Conservation (phyloP, 1,140 invertebrate genomes). For the Zaprionus capensis region DNA sequence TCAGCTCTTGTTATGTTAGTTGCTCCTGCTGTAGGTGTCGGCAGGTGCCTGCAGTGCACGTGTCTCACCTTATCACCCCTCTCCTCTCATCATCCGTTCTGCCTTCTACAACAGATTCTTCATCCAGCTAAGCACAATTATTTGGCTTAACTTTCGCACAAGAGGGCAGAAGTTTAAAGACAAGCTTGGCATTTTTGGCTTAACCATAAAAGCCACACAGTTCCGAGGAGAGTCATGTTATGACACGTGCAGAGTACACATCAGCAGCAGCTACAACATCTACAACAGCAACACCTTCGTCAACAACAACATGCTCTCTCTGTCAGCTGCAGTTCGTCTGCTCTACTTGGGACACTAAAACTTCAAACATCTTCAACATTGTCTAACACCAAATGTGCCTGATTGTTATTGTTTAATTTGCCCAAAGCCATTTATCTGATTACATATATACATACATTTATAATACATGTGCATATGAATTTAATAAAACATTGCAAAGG, state of each 20-base stretch:
- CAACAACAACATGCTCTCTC: neutral
- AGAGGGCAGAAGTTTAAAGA: constrained; percentile 24
- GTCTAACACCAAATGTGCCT: neutral
- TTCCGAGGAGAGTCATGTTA: constrained; percentile 6
- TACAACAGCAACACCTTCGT: neutral
- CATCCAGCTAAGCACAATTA: constrained; percentile 28
- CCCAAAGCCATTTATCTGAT: neutral
- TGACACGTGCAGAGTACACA: constrained; percentile 4
- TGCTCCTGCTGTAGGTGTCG: neutral
- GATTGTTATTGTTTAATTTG: constrained; percentile 4
- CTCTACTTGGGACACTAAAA: neutral
- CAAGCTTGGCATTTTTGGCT: constrained; percentile 33
- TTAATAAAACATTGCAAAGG: neutral
- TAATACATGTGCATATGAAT: neutral
- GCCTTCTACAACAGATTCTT: neutral
- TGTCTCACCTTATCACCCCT: neutral
- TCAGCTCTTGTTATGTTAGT: constrained; percentile 16
- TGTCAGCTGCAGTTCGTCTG: neutral
- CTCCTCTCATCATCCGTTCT: neutral
- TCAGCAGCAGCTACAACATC: neutral
- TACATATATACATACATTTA: neutral
- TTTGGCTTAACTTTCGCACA: constrained; percentile 31
- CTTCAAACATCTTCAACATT: neutral
- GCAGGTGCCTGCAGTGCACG: constrained; percentile 5
- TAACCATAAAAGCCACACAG: constrained; percentile 27